Evolutionary conservation across 2,797 vertebrate genomes (phyloP), one percentile per base, ranked within the genome.

Genomic region (Crenuchus spilurus): DNA sequence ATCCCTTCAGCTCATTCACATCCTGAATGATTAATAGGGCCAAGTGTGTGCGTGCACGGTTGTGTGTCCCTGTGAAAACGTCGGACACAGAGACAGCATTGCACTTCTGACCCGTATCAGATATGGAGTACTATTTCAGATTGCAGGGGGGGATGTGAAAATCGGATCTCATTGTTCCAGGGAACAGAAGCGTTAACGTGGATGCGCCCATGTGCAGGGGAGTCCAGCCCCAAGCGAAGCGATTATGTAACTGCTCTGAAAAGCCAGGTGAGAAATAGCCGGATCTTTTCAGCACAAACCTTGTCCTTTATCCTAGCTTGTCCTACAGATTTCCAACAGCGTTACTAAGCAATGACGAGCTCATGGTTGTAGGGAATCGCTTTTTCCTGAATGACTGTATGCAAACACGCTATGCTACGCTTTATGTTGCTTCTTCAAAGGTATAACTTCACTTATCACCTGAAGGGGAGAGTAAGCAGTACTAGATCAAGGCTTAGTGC

Each of bases 161-260:
- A n/a, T 68, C 33, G 11, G 35, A n/a, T 61, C 35, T 41, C 37
- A 35, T 54, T 52, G 44, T 52, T 52, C 18, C 26, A 54, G 5
- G 10, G 37, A 24, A 62, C 31, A 44, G 60, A 30, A 44, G 18
- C 22, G 41, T 64, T 65, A 64, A 39, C 8, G 26, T 22, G 58
- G 20, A 18, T 37, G 5, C n/a, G n/a, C n/a, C n/a, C n/a, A n/a
- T n/a, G 16, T 30, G 24, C 48, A 30, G 58, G 9, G 44, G 1
- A 49, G 42, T 22, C 28, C 22, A 1, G 20, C 30, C 26, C 33
- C 31, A 33, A 20, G 24, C 2, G 28, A 65, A 18, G 49, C 6
- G 35, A 2, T 73, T 76, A 52, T 70, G n/a, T 80, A 70, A 74
- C 16, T n/a, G 9, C 49, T 72, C 16, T 9, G 39, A 37, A 42